Evolutionary conservation across 2,113 vertebrate species (phyloP).

Genomic region (Delphinapterus leucas): DNA sequence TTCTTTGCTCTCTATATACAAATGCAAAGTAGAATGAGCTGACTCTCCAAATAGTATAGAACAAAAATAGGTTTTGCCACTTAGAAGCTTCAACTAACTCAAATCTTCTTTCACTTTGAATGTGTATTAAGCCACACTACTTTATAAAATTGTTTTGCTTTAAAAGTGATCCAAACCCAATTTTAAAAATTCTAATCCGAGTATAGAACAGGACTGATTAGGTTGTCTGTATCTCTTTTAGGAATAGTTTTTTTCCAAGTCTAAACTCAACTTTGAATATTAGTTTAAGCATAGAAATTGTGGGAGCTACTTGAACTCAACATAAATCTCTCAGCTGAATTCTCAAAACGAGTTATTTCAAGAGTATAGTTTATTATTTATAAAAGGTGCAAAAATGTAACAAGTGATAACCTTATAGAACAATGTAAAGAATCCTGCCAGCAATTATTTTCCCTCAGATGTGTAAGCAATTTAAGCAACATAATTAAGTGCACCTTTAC

Average conservation of each 20-base stretch:
- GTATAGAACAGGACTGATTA: background rate
- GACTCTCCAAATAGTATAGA: background rate
- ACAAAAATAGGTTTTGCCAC: background rate
- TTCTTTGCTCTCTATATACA: background rate
- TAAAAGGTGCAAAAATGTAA: conserved; percentile 72
- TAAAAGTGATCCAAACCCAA: background rate
- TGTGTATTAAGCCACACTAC: background rate
- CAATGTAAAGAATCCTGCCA: conserved; percentile 45
- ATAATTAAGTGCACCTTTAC: conserved; percentile 15
- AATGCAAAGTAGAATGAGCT: background rate
- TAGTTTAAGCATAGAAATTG: background rate
- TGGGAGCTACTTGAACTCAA: background rate
- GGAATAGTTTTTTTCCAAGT: background rate
- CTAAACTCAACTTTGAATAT: background rate
- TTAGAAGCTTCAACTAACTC: background rate
- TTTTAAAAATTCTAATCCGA: background rate
- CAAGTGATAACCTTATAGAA: conserved; percentile 62
- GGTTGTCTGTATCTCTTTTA: background rate
- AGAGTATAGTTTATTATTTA: conserved; percentile 77
- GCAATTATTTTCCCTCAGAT: conserved; percentile 50
- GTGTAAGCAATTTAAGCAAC: conserved; percentile 52
- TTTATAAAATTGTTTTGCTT: background rate
- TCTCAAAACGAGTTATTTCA: conserved; percentile 66
- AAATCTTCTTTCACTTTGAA: background rate
- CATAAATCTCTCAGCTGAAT: conserved; percentile 50